Evolutionary conservation across 1,140 invertebrate species (phyloP).

Genomic region (Hyphantria cunea): DNA sequence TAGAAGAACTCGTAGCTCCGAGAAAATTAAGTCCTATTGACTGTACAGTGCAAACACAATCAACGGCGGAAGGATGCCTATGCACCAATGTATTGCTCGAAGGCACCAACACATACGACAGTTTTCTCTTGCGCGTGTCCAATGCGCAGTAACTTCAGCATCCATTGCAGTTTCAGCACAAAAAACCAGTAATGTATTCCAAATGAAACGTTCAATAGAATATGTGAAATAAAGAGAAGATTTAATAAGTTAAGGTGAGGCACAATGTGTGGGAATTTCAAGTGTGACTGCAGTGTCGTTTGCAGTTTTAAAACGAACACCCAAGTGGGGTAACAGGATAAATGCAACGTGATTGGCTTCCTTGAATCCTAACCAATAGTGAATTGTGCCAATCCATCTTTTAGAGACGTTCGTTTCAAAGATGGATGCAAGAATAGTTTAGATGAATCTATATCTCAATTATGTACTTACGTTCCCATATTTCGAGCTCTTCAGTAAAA

Average conservation of each 20-base stretch:
- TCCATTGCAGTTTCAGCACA: neutral
- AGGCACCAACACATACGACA: neutral
- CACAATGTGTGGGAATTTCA: conserved; percentile 35
- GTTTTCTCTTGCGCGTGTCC: neutral
- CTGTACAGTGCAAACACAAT: conserved; percentile 64
- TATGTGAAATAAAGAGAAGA: conserved; percentile 5
- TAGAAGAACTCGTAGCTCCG: conserved; percentile 38
- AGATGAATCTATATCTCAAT: too few relatives aligned
- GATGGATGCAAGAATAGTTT: too few relatives aligned
- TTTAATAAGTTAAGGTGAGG: conserved; percentile 26
- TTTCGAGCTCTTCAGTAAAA: too few relatives aligned
- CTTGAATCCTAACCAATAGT: conserved; percentile 7
- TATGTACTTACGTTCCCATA: too few relatives aligned
- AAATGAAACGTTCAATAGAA: neutral
- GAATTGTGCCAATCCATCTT: conserved; percentile 4
- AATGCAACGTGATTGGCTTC: conserved; percentile 24
- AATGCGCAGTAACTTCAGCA: too few relatives aligned
- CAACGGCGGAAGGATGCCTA: conserved; percentile 51
- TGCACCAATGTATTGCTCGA: conserved; percentile 24
- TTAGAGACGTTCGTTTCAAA: neutral
- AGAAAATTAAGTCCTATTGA: conserved; percentile 66
- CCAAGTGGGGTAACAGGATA: conserved; percentile 22
- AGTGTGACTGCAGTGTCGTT: conserved; percentile 27
- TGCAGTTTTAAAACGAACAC: conserved; percentile 26
- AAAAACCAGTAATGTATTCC: conserved; percentile 16